Evolutionary conservation across 2,797 vertebrate species (phyloP), one percentile per base, ranked within the genome.

Genomic region (Syngnathus rostellatus): DNA sequence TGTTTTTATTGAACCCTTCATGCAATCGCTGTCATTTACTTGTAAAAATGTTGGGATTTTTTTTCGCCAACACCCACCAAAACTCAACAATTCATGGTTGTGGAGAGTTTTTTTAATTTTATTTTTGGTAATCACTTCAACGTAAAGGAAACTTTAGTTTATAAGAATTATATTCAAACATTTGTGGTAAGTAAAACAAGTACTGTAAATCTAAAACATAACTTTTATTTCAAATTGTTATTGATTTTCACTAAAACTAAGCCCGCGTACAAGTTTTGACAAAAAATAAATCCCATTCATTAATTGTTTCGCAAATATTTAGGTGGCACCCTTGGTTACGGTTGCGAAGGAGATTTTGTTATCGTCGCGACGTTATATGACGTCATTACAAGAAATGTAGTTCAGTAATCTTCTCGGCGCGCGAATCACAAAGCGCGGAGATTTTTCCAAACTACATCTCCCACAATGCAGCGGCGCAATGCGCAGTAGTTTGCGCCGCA

Each of bases 381-480:
- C 7, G 62, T 72, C 25, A 58, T 9, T 0, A 1, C 46, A 55
- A 75, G 71, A 81, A 82, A 74, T 90, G 89, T 89, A 90, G 89
- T 91, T 81, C 63, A 38, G 1, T 5, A 12, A 55, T 21, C 5
- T 37, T 16, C 14, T 0, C 0, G 0, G 31, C 31, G 11, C 0
- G 14, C 0, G 1, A 0, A 7, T 0, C 39, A 4, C 0, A 0
- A 3, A 0, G 2, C 17, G 8, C 0, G 2, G 31, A 37, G 8
- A 16, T 38, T 2, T 1, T 31, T 0, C 0, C 0, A 40, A 72
- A 91, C 91, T 78, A 8, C 43, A 83, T 73, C 57, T 89, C 91
- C 92, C 90, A 89, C 38, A 72, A 84, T 89, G 63, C 87, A 73
- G 39, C 63, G 1, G 16, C 1, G 55, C 11, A 5, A 12, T 76